Conservation (phyloP, 2,113 vertebrate genomes). For the Eonycteris spelaea region DNA sequence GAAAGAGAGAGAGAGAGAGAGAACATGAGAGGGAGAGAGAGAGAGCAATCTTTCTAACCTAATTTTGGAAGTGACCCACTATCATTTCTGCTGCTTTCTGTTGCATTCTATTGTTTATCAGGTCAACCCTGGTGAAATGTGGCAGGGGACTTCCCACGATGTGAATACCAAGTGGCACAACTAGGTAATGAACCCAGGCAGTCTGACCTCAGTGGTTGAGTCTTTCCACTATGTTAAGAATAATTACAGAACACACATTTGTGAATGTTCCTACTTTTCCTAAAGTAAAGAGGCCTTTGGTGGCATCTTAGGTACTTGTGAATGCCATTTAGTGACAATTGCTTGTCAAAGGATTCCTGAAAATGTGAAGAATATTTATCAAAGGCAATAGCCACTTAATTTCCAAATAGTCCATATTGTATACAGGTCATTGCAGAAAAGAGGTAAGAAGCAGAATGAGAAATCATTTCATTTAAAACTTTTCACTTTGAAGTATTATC, state of each 20-base stretch:
- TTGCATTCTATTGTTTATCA: background rate
- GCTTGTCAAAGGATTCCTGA: background rate
- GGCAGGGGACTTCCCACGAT: background rate
- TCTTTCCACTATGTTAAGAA: background rate
- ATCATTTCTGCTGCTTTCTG: background rate
- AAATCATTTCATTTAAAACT: background rate
- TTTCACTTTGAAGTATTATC: background rate
- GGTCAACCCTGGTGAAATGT: background rate
- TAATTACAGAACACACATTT: background rate
- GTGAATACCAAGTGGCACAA: background rate
- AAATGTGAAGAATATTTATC: conserved; percentile 8
- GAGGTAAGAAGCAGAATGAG: background rate
- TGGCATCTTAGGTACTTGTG: background rate
- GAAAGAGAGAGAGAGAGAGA: too few relatives aligned
- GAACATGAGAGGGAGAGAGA: too few relatives aligned
- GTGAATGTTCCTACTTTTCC: background rate
- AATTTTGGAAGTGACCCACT: background rate
- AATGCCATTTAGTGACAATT: background rate
- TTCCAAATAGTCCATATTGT: background rate
- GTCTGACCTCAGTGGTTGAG: background rate
- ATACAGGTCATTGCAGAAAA: background rate
- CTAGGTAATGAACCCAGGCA: background rate
- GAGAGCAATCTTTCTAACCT: background rate
- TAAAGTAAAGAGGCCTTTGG: background rate
- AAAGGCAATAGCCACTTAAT: background rate